Conservation (phyloP, 2,888 invertebrate genomes). For the Sabellastarte sp. region DNA sequence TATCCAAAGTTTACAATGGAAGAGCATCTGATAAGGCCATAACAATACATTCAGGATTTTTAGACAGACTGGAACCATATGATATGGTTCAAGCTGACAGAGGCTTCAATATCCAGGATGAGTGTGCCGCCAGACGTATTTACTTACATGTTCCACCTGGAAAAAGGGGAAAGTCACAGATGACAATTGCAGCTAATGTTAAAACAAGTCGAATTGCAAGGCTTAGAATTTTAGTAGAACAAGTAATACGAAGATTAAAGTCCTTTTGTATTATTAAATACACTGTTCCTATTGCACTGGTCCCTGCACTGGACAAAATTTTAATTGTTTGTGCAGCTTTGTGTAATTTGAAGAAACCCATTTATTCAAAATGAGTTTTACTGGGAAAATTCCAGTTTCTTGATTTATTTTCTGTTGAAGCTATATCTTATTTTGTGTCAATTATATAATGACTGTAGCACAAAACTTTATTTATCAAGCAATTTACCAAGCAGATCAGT, state of each 20-base stretch:
- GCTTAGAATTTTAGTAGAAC: constrained; percentile 7
- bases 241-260: constrained; percentile 7
- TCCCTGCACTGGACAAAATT: constrained; percentile 1
- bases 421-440: too few relatives aligned
- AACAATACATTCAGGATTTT: neutral
- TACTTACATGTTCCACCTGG: neutral
- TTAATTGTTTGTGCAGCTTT: constrained; percentile 5
- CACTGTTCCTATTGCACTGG: neutral
- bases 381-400: too few relatives aligned
- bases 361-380: neutral
- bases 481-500: too few relatives aligned
- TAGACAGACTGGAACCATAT: constrained; percentile 6
- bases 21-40: constrained; percentile 4
- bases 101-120: constrained; percentile 7
- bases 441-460: too few relatives aligned
- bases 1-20: constrained; percentile 4
- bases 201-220: constrained; percentile 4
- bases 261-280: constrained; percentile 8
- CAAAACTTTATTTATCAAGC: too few relatives aligned
- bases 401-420: too few relatives aligned
- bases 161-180: neutral
- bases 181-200: neutral
- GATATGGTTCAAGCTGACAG: constrained; percentile 8
- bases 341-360: neutral
- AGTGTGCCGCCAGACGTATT: neutral